Evolutionary conservation across 64 coral and sea anemone species (phyloP), one percentile per base, ranked within the genome.

Genomic region (Anthopleura sola): DNA sequence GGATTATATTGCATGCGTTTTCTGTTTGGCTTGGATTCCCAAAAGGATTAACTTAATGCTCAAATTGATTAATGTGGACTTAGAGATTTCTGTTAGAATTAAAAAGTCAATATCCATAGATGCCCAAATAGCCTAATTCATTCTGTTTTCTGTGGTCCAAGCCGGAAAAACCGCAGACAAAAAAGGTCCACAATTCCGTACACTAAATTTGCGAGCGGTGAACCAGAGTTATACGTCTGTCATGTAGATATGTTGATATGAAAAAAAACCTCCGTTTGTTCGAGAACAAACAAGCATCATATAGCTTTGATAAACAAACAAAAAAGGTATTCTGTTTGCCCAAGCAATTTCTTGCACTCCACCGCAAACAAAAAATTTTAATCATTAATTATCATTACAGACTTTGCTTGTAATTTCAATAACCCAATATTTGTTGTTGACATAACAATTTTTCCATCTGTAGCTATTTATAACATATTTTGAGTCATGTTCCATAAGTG

Each of bases 41-140:
- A 79, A 48, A 48, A 79, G 76, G 76, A 48, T 79, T 48, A 79
- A 9, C 44, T 79, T 79, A 46, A 79, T 79, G 76, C 76, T n/a
- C 18, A 79, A 79, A 79, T 79, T 48, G 44, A 79, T 79, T 38
- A 79, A 79, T 15, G 76, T 48, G 76, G 6, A 79, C 38, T 44
- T 79, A 79, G 18, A 47, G 37, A 71, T 71, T 71, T 71, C 14
- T 11, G 34, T 71, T 34, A 5, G 15, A 71, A 62, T 62, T 71
- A 71, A 13, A 34, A 71, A 71, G 29, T 71, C 66, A 36, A 71
- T 71, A 71, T 71, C 13, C n/a, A 71, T 71, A 15, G 9, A 71
- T 31, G 1, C 34, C 29, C 66, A 29, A 15, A 68, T 68, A 23
- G 10, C 24, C 6, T 26, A 28, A 69, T 32, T 26, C 3, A 69